phyloP scores from a whole-genome alignment of 2,888 invertebrate species.

The Tetragonisca angustula region DNA sequence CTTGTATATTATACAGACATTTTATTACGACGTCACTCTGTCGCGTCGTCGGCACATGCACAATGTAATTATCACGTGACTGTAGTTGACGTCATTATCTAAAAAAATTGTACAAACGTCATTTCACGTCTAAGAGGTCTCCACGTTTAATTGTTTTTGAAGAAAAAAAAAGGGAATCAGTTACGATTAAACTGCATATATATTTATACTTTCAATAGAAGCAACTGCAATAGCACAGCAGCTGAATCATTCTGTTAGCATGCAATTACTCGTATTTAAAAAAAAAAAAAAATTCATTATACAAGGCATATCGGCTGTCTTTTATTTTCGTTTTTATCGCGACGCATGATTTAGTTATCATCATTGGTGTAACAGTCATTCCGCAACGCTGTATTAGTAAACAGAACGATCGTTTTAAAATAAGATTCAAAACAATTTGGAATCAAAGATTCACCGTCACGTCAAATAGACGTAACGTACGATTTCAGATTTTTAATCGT shows the following conservation, averaged over 20 bases:
- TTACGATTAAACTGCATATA: too few species aligned
- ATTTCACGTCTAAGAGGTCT: too few species aligned
- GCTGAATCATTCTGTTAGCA: too few species aligned
- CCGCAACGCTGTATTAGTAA: not conserved
- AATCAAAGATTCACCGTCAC: not conserved
- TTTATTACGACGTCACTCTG: not conserved
- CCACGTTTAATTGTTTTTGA: too few species aligned
- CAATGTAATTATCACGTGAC: too few species aligned
- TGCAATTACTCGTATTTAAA: too few species aligned
- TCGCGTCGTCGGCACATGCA: too few species aligned
- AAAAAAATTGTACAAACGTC: not conserved
- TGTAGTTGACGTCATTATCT: too few species aligned
- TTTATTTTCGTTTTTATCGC: not conserved
- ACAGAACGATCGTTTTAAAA: not conserved
- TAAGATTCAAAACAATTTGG: not conserved
- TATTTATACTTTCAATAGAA: too few species aligned
- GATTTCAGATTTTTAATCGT: too few species aligned
- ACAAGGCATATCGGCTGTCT: not conserved
- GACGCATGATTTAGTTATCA: not conserved
- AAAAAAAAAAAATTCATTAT: not conserved
- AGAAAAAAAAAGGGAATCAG: too few species aligned
- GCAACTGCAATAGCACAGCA: too few species aligned
- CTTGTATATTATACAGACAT: not conserved
- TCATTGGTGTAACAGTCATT: not conserved
- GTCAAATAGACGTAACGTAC: not conserved